phyloP scores from a whole-genome alignment of 2,888 invertebrate species.

The Drosophila helvetica region DNA sequence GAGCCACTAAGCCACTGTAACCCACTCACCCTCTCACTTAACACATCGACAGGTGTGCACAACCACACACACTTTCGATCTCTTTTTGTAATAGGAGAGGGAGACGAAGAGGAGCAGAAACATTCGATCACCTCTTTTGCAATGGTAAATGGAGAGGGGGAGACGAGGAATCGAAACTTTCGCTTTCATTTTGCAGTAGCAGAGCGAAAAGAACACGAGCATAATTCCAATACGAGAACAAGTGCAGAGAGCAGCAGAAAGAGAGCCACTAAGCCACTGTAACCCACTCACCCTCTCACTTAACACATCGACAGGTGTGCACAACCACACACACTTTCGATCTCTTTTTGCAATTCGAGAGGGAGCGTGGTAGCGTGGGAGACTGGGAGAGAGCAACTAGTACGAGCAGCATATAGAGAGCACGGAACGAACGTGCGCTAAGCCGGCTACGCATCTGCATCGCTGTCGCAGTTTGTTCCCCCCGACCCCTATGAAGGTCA shows the following conservation, averaged over 20 bases:
- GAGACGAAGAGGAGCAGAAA: background rate
- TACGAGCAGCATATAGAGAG: background rate
- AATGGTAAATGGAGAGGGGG: background rate
- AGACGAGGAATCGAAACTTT: background rate
- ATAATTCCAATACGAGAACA: background rate
- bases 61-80: background rate
- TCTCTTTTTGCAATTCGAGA: background rate
- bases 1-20: no score
- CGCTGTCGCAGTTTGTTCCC: background rate
- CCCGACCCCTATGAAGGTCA: background rate
- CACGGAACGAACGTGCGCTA: no score
- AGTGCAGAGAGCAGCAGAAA: background rate
- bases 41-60: no score
- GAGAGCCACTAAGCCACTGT: background rate
- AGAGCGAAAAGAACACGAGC: background rate
- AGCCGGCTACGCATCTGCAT: background rate
- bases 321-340: background rate
- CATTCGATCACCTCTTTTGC: background rate
- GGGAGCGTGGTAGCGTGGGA: no score
- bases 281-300: background rate
- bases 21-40: no score
- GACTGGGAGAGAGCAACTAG: background rate
- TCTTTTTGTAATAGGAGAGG: background rate
- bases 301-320: background rate
- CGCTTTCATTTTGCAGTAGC: background rate